Percentiles rank a stretch among this genome's conserved stretches.
phyloP scores from a whole-genome alignment of 2,797 vertebrate species.

The Furcifer pardalis region DNA sequence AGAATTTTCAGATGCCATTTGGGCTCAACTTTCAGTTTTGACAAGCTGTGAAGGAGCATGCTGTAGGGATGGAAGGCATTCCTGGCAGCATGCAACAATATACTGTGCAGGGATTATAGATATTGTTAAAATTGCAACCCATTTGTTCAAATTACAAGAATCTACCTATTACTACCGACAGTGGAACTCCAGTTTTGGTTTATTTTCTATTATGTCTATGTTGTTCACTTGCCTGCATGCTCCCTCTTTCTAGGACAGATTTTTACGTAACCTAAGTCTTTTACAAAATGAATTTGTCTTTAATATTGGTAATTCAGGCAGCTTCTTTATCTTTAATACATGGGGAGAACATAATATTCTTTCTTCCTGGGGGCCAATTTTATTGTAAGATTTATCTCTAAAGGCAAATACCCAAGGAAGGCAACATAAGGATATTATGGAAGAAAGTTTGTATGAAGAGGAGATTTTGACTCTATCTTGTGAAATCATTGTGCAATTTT shows the following conservation, averaged over 20 bases:
- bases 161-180: conserved; percentile 40
- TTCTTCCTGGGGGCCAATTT: conserved; percentile 5
- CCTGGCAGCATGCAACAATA: neutral
- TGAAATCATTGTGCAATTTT: neutral
- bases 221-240: conserved; percentile 1
- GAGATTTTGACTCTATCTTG: neutral
- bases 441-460: neutral
- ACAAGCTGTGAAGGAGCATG: conserved; percentile 21
- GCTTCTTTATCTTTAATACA: conserved; percentile 43
- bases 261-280: conserved; percentile 27
- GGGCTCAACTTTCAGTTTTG: neutral
- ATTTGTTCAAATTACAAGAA: conserved; percentile 15
- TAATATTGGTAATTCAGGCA: conserved; percentile 42
- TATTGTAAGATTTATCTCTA: neutral
- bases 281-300: conserved; percentile 16
- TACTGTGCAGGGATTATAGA: conserved; percentile 31
- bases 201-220: conserved; percentile 24
- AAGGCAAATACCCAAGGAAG: neutral
- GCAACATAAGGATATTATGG: neutral
- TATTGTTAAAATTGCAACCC: conserved; percentile 28
- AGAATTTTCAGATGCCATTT: neutral
- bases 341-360: conserved; percentile 38
- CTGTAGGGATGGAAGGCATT: neutral
- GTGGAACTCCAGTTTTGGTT: conserved; percentile 16
- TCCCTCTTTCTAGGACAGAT: conserved; percentile 6